Evolutionary conservation across 2,797 vertebrate genomes (phyloP).

Genomic region (Pseudomugil tenellus): DNA sequence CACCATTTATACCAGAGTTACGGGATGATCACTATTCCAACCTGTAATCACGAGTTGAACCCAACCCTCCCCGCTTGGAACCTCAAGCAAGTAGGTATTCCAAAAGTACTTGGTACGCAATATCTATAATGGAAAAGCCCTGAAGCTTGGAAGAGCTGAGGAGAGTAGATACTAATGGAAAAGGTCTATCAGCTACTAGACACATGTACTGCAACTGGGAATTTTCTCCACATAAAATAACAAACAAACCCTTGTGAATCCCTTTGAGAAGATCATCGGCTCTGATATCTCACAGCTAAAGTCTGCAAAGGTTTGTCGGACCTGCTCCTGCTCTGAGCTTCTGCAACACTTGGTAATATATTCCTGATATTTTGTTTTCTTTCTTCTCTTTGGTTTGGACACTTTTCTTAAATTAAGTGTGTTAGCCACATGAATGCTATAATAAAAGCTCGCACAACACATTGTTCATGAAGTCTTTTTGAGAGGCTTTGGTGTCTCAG

Average conservation of each 20-base stretch:
- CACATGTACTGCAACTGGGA: too few species aligned
- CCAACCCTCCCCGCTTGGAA: too few species aligned
- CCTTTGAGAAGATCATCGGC: background rate
- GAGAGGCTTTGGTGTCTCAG: conserved; percentile 44
- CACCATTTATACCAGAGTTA: too few species aligned
- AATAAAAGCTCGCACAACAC: conserved; percentile 34
- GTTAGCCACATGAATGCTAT: conserved; percentile 10
- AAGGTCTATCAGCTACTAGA: too few species aligned
- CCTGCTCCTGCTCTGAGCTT: conserved; percentile 44
- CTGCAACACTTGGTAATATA: conserved; percentile 42
- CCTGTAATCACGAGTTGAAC: too few species aligned
- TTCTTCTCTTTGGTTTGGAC: conserved; percentile 45
- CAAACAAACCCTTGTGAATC: conserved; percentile 11
- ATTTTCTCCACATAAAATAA: too few species aligned
- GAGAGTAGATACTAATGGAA: too few species aligned
- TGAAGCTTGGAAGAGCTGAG: too few species aligned
- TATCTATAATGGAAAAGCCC: too few species aligned
- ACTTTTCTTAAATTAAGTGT: conserved; percentile 35
- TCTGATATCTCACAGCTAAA: conserved; percentile 17
- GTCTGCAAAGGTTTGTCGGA: conserved; percentile 32
- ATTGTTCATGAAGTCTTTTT: conserved; percentile 28
- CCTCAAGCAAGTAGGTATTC: too few species aligned
- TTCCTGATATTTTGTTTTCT: conserved; percentile 63
- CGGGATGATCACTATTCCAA: too few species aligned
- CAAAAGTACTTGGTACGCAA: too few species aligned